phyloP scores from a whole-genome alignment of 2,113 vertebrate genomes.

The Puffinus mauretanicus region DNA sequence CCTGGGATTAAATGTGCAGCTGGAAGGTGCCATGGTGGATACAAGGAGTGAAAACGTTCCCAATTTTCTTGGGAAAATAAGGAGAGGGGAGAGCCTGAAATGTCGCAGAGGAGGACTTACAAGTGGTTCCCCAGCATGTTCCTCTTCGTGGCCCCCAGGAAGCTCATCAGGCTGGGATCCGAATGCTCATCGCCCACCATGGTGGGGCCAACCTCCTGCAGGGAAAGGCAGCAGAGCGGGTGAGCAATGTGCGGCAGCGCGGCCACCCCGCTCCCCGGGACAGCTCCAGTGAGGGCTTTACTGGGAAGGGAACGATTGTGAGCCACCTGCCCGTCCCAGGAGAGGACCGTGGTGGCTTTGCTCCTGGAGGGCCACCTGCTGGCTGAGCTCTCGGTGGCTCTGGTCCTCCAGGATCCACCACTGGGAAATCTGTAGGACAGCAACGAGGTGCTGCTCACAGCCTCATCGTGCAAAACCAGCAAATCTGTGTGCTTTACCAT shows the following conservation, averaged over 20 bases:
- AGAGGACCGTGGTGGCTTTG: neutral
- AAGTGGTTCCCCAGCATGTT: conserved; percentile 92
- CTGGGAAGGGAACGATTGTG: neutral
- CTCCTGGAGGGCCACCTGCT: neutral
- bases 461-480: neutral
- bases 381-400: neutral
- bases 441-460: accelerated
- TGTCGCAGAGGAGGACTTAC: conserved; percentile 75
- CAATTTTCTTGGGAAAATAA: accelerated
- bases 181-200: conserved; percentile 92
- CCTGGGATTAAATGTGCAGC: accelerated
- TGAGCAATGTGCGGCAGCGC: accelerated
- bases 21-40: neutral
- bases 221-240: neutral
- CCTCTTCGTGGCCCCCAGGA: conserved; percentile 89
- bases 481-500: accelerated
- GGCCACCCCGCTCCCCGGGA: accelerated
- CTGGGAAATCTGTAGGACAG: neutral
- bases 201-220: conserved; percentile 92
- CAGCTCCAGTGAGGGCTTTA: neutral
- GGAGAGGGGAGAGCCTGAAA: neutral
- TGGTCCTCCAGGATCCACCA: neutral
- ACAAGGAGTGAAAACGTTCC: accelerated
- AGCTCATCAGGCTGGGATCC: conserved; percentile 85
- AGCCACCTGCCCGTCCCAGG: neutral